These are phyloP conservation scores for Pilophorus perplexus DNA, from an alignment of 2,888 invertebrate genomes.

Conservation along the genomic window DNA sequence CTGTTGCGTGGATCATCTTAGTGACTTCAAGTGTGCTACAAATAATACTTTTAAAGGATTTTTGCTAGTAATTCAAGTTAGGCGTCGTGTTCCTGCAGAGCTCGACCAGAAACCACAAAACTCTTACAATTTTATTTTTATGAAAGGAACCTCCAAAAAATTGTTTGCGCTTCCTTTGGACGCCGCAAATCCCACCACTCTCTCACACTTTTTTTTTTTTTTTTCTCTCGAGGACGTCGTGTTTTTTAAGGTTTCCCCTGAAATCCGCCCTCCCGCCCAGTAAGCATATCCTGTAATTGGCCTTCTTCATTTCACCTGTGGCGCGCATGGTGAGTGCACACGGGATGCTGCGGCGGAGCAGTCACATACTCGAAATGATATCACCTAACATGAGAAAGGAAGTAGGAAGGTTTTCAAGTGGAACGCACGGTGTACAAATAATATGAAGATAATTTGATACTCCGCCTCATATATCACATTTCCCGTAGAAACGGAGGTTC, in stretches of 20 bases:
- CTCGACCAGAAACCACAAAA: too few species aligned
- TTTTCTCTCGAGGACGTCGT: too few species aligned
- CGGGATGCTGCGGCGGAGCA: constrained; percentile 23
- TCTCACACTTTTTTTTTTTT: too few species aligned
- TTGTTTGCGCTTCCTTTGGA: too few species aligned
- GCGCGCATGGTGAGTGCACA: constrained; percentile 4
- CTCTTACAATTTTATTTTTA: too few species aligned
- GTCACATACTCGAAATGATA: not conserved
- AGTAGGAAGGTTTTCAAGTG: constrained; percentile 27
- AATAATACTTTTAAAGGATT: too few species aligned
- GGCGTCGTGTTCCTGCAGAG: too few species aligned
- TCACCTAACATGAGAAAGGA: constrained; percentile 35
- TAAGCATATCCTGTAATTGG: not conserved
- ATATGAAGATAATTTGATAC: constrained; percentile 33
- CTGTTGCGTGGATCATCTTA: too few species aligned
- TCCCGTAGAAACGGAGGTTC: constrained; percentile 19
- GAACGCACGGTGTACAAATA: constrained; percentile 31
- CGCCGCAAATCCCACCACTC: too few species aligned
- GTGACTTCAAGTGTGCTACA: too few species aligned
- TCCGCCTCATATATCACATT: constrained; percentile 24
- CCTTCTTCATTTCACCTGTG: not conserved
- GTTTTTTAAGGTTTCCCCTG: not conserved
- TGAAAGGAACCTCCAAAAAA: too few species aligned
- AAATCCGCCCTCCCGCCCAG: not conserved
- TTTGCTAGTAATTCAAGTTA: too few species aligned